phyloP scores from a whole-genome alignment of 2,113 vertebrate genomes.

The Phoxinus phoxinus region DNA sequence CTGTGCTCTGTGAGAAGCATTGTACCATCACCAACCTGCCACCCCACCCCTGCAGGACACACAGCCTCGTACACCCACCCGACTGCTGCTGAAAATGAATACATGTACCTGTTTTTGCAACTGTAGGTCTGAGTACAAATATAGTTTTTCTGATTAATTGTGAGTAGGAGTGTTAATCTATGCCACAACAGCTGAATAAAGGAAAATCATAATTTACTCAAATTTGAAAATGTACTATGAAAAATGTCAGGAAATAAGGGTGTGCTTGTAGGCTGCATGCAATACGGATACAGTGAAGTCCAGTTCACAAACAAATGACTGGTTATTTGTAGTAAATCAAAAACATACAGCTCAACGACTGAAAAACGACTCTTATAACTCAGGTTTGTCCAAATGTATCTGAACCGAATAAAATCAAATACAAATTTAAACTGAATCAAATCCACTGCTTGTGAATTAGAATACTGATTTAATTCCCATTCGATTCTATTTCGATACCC shows the following conservation, averaged over 20 bases:
- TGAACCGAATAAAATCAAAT: background rate
- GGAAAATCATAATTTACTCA: background rate
- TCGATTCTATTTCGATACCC: background rate
- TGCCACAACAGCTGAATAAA: background rate
- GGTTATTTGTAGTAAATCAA: background rate
- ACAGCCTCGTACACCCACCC: background rate
- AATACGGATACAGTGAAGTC: background rate
- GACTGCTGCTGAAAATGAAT: background rate
- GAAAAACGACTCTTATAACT: background rate
- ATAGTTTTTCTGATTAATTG: background rate
- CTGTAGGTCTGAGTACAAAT: too few species aligned
- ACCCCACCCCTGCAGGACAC: background rate
- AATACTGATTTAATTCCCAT: background rate
- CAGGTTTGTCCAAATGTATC: background rate
- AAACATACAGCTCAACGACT: background rate
- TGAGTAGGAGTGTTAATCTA: background rate
- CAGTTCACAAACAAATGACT: background rate
- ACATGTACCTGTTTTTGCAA: background rate
- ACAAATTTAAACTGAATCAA: background rate
- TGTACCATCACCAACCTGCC: background rate
- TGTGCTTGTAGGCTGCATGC: background rate
- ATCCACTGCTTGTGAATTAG: background rate
- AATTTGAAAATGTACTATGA: background rate
- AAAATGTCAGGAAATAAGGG: background rate
- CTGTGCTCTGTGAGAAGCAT: conserved; percentile 1